Base-by-base conservation (phyloP, 2,113 vertebrate genomes). In the Megalops atlanticus region DNA sequence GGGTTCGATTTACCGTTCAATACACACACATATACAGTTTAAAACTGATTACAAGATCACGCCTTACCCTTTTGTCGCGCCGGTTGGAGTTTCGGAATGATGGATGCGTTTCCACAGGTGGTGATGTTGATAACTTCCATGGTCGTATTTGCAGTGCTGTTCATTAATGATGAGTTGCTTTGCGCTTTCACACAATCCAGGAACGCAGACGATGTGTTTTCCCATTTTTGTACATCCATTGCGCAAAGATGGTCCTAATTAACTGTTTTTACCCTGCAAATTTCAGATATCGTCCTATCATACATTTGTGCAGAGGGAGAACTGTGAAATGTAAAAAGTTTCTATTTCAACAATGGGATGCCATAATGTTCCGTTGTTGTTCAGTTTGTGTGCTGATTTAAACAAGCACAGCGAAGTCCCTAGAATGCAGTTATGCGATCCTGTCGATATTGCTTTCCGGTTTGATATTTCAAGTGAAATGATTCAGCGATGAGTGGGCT, bases 1-100 rank as follows among this genome's bases (percentile, higher is more conserved):
- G 21, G 16, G 16, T 2, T 18, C 58, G 6, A 64, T 77, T 12
- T 41, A 54, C n/a, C n/a, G n/a, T 78, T 54, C 35, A 15, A 78
- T 47, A 21, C 31, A 27, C 14, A 36, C 27, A 8, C 12, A 6
- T 33, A 47, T n/a, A 38, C 38, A 38, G 7, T n/a, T 54, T 4
- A 35, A 2, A 6, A 38, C 38, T 24, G 27, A 14, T 27, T 6
- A 33, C 35, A 47, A 71, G 69, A 2, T 33, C 2, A 39, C 36
- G 1, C 12, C 91, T 92, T 85, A 95, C 94, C 92, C 90, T 83
- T 92, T 33, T 88, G 80, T 76, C 80, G 86, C 41, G 69, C 49
- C 16, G 79, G 84, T 70, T 77, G 77, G 14, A 89, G 86, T 41
- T 64, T 71, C 36, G 84, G 74, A 24, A 78, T 6, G 1, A 86